A percentile compares a stretch with the other conserved stretches of the same genome.
phyloP scores from a whole-genome alignment of 2,113 vertebrate species.

The Embiotoca jacksoni region DNA sequence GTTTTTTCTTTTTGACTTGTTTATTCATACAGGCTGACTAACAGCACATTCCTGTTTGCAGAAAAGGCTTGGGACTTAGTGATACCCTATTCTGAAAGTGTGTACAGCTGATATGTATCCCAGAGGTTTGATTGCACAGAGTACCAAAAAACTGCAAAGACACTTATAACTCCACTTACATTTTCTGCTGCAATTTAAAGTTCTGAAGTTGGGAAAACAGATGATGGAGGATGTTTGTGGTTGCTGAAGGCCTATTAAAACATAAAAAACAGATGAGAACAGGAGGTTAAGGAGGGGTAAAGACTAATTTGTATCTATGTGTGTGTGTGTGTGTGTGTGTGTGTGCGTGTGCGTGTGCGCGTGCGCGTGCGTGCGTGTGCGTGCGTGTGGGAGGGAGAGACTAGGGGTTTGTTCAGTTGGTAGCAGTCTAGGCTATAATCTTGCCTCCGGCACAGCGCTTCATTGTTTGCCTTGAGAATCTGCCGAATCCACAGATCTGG shows the following conservation, averaged over 20 bases:
- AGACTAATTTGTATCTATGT: neutral
- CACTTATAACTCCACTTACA: neutral
- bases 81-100: neutral
- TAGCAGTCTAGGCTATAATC: slow-evolving; percentile 68
- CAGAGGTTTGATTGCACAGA: neutral
- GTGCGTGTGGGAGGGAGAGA: slow-evolving; percentile 15
- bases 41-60: slow-evolving; percentile 10
- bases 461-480: slow-evolving; percentile 79
- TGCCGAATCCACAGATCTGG: slow-evolving; percentile 74
- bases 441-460: slow-evolving; percentile 75
- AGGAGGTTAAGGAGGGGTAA: slow-evolving; percentile 43
- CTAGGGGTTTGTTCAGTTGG: slow-evolving; percentile 53
- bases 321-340: slow-evolving; percentile 19
- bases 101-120: neutral
- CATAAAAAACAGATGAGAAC: slow-evolving; percentile 40
- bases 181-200: neutral
- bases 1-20: slow-evolving; percentile 19
- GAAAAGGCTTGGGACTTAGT: neutral
- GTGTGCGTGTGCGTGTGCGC: slow-evolving; percentile 10
- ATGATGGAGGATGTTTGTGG: slow-evolving; percentile 12
- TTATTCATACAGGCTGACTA: slow-evolving; percentile 11
- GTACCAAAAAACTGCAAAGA: neutral
- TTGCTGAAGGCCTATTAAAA: slow-evolving; percentile 4
- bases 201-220: slow-evolving; percentile 2
- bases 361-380: too few species aligned